Conservation (phyloP, 2,888 invertebrate genomes). For the Embidobia sp. region DNA sequence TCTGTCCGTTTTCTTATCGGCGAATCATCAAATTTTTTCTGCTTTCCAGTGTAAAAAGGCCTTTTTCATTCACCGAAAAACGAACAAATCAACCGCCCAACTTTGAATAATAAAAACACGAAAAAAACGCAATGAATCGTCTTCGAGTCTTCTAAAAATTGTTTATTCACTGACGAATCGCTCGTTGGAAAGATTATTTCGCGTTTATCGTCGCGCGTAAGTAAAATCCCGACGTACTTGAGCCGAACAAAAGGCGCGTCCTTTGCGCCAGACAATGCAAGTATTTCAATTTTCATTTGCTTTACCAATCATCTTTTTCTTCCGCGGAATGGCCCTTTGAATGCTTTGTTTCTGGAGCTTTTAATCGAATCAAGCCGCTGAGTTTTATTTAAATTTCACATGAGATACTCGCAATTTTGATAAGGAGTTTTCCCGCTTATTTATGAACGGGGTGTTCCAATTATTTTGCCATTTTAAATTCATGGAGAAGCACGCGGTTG, state of each 20-base stretch:
- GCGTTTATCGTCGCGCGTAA: conserved; percentile 26
- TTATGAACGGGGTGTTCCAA: no score
- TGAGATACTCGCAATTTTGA: neutral
- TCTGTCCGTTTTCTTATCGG: no score
- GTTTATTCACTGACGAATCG: conserved; percentile 36
- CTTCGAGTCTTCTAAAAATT: conserved; percentile 36
- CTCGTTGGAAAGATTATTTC: conserved; percentile 34
- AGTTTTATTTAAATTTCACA: neutral
- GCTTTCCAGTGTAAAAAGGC: no score
- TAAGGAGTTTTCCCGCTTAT: neutral
- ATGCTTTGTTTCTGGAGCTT: conserved; percentile 19
- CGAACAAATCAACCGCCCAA: no score
- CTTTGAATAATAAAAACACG: no score
- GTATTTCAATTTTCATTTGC: conserved; percentile 55
- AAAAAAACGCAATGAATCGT: no score
- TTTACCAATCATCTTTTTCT: conserved; percentile 30
- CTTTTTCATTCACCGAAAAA: no score
- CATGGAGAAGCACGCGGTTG: no score
- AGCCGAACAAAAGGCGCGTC: conserved; percentile 41
- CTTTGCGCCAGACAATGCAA: conserved; percentile 43
- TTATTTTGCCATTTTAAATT: neutral
- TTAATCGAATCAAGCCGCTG: conserved; percentile 23
- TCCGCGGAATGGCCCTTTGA: conserved; percentile 14
- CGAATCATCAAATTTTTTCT: no score
- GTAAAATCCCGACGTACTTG: conserved; percentile 4